Conservation (phyloP, 2,888 invertebrate species). For the Sphaerophoria taeniata region DNA sequence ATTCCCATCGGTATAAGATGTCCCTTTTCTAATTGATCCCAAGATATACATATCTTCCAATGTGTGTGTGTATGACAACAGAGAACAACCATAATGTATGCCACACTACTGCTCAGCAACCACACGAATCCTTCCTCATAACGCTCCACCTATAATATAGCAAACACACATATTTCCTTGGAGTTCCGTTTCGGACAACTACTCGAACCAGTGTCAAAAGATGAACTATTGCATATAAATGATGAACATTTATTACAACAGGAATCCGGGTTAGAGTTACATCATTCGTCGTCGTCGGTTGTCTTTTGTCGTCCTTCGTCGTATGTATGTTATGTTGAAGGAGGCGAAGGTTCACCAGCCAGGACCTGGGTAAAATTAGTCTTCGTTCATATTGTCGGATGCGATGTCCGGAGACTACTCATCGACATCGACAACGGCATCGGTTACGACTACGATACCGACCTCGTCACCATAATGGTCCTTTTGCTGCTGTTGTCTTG, state of each 20-base stretch:
- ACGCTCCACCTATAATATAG: background rate
- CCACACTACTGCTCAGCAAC: background rate
- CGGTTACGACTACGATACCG: conserved; percentile 40
- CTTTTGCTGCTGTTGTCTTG: conserved; percentile 35
- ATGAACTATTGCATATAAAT: conserved; percentile 74
- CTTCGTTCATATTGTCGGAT: conserved; percentile 58
- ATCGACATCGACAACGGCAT: conserved; percentile 55
- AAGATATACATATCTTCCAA: conserved; percentile 5
- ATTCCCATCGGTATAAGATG: background rate
- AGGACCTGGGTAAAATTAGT: conserved; percentile 49
- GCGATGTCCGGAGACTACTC: conserved; percentile 52
- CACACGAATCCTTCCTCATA: conserved; percentile 17
- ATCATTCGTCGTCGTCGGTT: conserved; percentile 58
- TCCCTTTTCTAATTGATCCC: conserved; percentile 25
- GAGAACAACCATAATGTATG: background rate
- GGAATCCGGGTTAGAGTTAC: conserved; percentile 72
- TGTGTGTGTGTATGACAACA: conserved; percentile 14
- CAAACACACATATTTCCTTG: conserved; percentile 35
- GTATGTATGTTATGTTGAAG: background rate
- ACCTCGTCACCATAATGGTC: conserved; percentile 40
- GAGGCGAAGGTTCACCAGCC: conserved; percentile 2
- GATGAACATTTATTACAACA: conserved; percentile 72
- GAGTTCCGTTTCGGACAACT: conserved; percentile 45
- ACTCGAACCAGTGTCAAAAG: conserved; percentile 55
- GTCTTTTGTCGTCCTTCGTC: conserved; percentile 3